Evolutionary conservation across 53 echinoderm and acorn worm genomes (phyloP).

Genomic region (Crossaster papposus): DNA sequence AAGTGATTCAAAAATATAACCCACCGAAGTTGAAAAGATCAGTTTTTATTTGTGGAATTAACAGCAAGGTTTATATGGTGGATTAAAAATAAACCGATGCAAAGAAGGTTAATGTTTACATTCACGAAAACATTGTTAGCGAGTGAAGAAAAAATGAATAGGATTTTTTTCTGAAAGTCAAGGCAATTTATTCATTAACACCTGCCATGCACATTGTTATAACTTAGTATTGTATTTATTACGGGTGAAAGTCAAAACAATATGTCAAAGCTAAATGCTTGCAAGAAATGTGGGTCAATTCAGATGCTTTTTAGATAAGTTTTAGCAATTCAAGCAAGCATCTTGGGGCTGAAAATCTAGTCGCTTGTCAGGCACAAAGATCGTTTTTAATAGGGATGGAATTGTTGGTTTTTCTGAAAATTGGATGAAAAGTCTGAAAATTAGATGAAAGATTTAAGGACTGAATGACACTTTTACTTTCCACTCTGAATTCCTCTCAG

Average conservation of each 20-base stretch:
- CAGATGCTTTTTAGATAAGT: neutral
- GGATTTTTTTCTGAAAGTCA: neutral
- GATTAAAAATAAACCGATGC: too few species aligned
- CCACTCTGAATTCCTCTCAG: too few species aligned
- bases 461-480: too few species aligned
- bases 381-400: neutral
- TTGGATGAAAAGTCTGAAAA: neutral
- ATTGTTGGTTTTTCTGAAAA: neutral
- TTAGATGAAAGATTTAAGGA: too few species aligned
- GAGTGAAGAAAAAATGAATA: neutral
- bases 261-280: neutral
- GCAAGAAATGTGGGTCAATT: neutral
- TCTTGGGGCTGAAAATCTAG: neutral
- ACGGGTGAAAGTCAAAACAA: neutral
- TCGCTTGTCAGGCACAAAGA: too few species aligned
- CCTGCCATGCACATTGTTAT: neutral
- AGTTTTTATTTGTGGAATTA: neutral
- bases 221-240: neutral
- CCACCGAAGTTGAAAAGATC: neutral
- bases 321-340: conserved; percentile 20
- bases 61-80: neutral
- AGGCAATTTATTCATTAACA: neutral
- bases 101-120: too few species aligned
- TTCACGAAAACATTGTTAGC: neutral
- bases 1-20: neutral